Percentiles rank a stretch among this genome's conserved stretches.
Evolutionary conservation across 1,140 invertebrate species (phyloP).

Genomic region (Phthorimaea operculella): DNA sequence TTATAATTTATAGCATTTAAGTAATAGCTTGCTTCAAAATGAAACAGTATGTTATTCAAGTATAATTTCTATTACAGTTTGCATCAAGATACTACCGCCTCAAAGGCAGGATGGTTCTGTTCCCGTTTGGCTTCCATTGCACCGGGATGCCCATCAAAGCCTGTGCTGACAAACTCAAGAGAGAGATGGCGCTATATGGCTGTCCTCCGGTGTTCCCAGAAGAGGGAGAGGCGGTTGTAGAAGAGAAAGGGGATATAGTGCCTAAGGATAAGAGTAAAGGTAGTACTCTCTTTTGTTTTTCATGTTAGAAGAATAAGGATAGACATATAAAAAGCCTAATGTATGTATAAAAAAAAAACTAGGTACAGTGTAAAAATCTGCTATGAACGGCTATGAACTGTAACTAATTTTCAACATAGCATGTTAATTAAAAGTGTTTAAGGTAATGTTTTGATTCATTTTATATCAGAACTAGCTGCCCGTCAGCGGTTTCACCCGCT

Average conservation of each 20-base stretch:
- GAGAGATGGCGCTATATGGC: constrained; percentile 93
- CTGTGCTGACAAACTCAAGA: constrained; percentile 96
- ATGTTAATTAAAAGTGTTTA: no score
- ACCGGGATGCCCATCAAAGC: constrained; percentile 98
- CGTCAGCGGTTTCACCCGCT: no score
- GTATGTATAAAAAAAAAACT: no score
- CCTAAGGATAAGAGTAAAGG: constrained; percentile 97
- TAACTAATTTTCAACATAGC: no score
- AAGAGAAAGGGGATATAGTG: constrained; percentile 71
- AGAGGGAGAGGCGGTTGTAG: constrained; percentile 57
- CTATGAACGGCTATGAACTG: no score
- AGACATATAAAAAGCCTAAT: background rate
- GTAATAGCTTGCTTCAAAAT: no score
- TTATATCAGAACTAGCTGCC: no score
- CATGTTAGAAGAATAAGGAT: constrained; percentile 83
- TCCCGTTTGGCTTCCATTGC: constrained; percentile 99
- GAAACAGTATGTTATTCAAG: background rate
- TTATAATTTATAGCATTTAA: no score
- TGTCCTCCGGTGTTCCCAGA: constrained; percentile 92
- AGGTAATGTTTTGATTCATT: no score
- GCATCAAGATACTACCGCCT: constrained; percentile 90
- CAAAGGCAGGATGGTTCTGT: constrained; percentile 91
- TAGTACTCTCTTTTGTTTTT: constrained; percentile 43
- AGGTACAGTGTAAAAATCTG: no score
- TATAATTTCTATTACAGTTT: constrained; percentile 75